These are phyloP conservation scores for Otus sunia DNA, from an alignment of 2,113 vertebrate species.

Conservation along the genomic window DNA sequence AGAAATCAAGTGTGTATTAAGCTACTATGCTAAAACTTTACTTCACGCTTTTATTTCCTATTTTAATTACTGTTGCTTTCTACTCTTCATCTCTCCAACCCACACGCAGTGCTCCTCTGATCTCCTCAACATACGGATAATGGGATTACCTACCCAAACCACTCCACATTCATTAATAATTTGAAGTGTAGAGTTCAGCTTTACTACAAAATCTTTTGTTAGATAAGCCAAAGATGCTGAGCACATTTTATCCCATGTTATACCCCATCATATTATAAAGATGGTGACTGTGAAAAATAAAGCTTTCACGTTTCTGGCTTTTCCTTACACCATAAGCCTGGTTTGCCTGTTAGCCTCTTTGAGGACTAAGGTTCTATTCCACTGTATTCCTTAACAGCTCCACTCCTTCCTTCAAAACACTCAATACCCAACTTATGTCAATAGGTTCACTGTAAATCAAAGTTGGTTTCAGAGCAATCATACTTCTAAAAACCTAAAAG, in stretches of 20 bases:
- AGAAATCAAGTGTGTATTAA: background rate
- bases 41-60: background rate
- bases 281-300: background rate
- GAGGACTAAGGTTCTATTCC: background rate
- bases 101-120: background rate
- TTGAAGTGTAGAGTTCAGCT: background rate
- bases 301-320: background rate
- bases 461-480: background rate
- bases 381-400: background rate
- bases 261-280: background rate
- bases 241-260: background rate
- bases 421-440: background rate
- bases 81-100: background rate
- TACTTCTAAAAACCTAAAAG: background rate
- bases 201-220: background rate
- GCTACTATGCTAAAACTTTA: background rate
- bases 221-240: background rate
- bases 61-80: background rate
- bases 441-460: background rate
- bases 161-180: background rate
- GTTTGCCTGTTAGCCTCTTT: background rate
- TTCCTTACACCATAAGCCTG: background rate
- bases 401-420: background rate
- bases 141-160: background rate
- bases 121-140: background rate